Evolutionary conservation across 2,888 invertebrate genomes (phyloP).

Genomic region (Epistrophe eligans): DNA sequence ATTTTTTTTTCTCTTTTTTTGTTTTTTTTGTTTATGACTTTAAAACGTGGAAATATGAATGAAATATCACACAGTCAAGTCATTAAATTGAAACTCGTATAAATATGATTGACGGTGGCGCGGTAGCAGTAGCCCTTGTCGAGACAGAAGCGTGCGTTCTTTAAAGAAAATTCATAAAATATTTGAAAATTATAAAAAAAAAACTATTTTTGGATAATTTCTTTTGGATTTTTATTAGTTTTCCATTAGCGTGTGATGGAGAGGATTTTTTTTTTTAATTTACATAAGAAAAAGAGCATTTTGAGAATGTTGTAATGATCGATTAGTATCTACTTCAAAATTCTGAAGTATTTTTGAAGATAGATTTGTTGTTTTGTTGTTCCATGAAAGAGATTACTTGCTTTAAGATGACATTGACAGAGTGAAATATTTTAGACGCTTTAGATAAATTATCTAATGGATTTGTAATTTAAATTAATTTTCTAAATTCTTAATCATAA

Average conservation of each 20-base stretch:
- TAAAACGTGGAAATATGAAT: conserved; percentile 35
- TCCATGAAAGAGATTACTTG: not conserved
- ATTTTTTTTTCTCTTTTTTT: too few relatives aligned
- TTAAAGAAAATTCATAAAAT: conserved; percentile 5
- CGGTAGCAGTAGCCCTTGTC: not conserved
- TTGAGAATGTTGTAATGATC: conserved; percentile 32
- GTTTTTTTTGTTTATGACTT: conserved; percentile 33
- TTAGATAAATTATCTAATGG: not conserved
- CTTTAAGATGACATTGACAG: not conserved
- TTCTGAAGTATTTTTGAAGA: conserved; percentile 5
- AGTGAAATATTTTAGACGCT: not conserved
- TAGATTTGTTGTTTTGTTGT: not conserved
- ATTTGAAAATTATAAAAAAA: conserved; percentile 2
- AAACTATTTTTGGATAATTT: conserved; percentile 12
- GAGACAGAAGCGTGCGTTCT: not conserved
- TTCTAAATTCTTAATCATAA: too few relatives aligned
- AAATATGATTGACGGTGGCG: conserved; percentile 28
- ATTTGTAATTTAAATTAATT: too few relatives aligned
- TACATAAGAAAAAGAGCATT: conserved; percentile 12
- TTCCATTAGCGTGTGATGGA: conserved; percentile 28
- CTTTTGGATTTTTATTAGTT: conserved; percentile 15
- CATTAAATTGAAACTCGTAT: conserved; percentile 24
- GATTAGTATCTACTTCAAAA: conserved; percentile 13
- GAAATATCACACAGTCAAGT: conserved; percentile 20
- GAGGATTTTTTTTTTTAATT: not conserved